Evolutionary conservation across 2,797 vertebrate genomes (phyloP), one percentile per base, ranked within the genome.

Genomic region (Uromys caudimaculatus): DNA sequence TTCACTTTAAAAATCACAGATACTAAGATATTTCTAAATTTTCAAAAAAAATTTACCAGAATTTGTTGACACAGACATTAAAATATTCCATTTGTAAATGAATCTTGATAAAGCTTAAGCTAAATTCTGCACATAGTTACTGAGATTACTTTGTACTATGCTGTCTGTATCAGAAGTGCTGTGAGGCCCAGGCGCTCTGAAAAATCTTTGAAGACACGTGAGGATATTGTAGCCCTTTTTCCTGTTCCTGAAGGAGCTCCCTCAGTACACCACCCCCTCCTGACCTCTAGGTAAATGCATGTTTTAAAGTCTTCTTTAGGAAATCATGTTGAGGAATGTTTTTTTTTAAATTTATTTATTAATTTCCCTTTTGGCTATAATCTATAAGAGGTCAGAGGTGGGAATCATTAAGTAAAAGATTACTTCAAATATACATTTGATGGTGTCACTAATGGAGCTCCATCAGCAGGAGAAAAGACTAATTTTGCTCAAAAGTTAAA

Each of bases 281-380:
- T 97, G 97, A 98, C 97, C 97, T 97, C 97, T 98, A 98, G 97
- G 97, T 98, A 98, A 98, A 98, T 97, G 97, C 97, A 98, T 98
- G 97, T 96, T 98, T 98, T 97, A 78, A 97, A 96, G 96, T 97
- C 97, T 96, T 97, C 96, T 98, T 91, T 95, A 98, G 97, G 97
- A 96, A 96, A 96, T 97, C 96, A 83, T 97, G 50, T 93, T 95
- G 97, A 98, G 64, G 95, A 84, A 94, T 96, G 95, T 62, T 86
- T 95, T 86, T 83, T 58, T 47, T 92, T 54, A 77, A 47, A 29
- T 92, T 86, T 82, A 50, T 32, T 91, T 86, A 76, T 44, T 90
- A 50, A 24, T 64, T 94, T 82, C 93, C 54, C 44, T 91, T 95
- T 91, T 92, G 60, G 64, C 91, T 86, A 41, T 94, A 69, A 81